Percentiles rank a stretch among this genome's conserved stretches.
phyloP scores from a whole-genome alignment of 2,113 vertebrate species.

The Laticauda colubrina region DNA sequence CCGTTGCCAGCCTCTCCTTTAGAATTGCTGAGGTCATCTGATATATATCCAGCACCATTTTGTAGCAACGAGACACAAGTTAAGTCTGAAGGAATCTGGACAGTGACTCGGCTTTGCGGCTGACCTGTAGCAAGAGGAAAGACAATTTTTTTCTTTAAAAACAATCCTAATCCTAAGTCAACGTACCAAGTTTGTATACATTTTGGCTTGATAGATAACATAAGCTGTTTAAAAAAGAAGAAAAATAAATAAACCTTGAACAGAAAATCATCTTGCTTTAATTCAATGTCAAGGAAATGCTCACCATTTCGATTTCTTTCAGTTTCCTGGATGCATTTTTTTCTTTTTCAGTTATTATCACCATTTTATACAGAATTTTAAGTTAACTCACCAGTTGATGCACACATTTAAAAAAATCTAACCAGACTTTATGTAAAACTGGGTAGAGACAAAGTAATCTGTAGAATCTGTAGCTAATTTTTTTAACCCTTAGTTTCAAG shows the following conservation, averaged over 20 bases:
- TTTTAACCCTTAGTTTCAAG: not conserved
- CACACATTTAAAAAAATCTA: not conserved
- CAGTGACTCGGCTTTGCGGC: conserved; percentile 62
- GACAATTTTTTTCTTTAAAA: fast-evolving
- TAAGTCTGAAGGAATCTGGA: conserved; percentile 41
- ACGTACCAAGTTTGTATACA: not conserved
- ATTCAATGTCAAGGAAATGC: not conserved
- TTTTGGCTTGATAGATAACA: not conserved
- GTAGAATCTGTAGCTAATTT: not conserved
- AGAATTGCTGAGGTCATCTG: conserved; percentile 53
- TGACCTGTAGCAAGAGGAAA: conserved; percentile 61
- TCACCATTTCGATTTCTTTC: not conserved
- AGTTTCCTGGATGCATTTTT: not conserved
- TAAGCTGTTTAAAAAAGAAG: not conserved
- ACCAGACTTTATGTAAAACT: not conserved
- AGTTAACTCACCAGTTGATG: not conserved
- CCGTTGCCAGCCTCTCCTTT: conserved; percentile 64
- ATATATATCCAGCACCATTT: conserved; percentile 70
- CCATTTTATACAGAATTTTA: not conserved
- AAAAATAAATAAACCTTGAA: not conserved
- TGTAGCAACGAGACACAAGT: conserved; percentile 66
- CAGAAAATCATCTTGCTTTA: not conserved
- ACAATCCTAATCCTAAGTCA: not conserved
- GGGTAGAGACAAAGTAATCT: not conserved
- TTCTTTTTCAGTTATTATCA: not conserved